Conservation (phyloP, 2,888 invertebrate species). For the Branchellion lobata region DNA sequence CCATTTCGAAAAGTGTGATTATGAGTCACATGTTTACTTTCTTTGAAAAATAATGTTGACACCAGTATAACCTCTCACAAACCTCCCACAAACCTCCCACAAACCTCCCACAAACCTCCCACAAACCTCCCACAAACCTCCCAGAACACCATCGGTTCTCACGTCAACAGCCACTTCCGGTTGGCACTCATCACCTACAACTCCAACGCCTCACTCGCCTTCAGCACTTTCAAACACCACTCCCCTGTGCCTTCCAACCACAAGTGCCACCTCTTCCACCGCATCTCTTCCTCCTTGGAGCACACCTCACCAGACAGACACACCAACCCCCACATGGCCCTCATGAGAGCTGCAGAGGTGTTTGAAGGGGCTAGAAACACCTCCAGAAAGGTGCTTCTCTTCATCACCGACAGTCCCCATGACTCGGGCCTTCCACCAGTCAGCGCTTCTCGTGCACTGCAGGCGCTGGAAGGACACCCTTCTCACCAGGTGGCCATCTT, state of each 20-base stretch:
- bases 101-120: no score
- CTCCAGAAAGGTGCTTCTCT: not conserved
- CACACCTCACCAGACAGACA: not conserved
- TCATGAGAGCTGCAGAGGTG: not conserved
- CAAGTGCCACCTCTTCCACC: not conserved
- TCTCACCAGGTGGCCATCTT: slow-evolving; percentile 55
- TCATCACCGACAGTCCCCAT: not conserved
- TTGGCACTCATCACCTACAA: not conserved
- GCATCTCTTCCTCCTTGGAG: not conserved
- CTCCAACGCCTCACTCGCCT: not conserved
- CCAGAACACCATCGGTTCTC: not conserved
- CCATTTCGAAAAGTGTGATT: not conserved
- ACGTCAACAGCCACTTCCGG: not conserved
- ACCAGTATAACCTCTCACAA: no score
- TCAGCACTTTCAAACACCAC: not conserved
- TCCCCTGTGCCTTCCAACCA: not conserved
- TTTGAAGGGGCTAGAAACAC: not conserved
- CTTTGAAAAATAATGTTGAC: no score
- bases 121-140: no score
- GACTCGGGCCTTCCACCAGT: not conserved
- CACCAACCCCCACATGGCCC: not conserved
- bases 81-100: no score
- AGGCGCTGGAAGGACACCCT: slow-evolving; percentile 3
- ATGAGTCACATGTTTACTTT: not conserved
- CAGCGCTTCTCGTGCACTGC: not conserved